These are phyloP conservation scores for Sphaeramia orbicularis DNA, from an alignment of 2,797 vertebrate genomes.

Conservation along the genomic window DNA sequence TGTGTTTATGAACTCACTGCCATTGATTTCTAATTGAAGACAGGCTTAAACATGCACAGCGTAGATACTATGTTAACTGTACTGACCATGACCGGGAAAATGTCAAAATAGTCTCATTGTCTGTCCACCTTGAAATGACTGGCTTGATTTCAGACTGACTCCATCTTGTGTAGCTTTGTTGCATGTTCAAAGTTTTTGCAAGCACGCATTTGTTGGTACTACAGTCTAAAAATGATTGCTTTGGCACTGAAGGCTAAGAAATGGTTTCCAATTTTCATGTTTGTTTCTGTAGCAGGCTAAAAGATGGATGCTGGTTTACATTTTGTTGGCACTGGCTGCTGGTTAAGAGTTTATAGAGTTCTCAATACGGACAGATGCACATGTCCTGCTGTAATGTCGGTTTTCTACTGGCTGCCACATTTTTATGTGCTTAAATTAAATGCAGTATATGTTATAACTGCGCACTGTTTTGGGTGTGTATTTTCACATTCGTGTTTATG, in stretches of 20 bases:
- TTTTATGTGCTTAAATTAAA: constrained; percentile 9
- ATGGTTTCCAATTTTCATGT: constrained; percentile 56
- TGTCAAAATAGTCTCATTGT: constrained; percentile 38
- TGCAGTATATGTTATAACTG: background rate
- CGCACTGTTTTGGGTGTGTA: constrained; percentile 15
- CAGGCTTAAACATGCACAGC: constrained; percentile 15
- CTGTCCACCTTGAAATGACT: constrained; percentile 43
- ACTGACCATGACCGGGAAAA: constrained; percentile 41
- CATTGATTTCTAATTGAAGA: constrained; percentile 48
- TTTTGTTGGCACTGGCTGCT: constrained; percentile 48
- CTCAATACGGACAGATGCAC: constrained; percentile 50
- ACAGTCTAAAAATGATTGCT: constrained; percentile 48
- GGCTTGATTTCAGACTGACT: constrained; percentile 49
- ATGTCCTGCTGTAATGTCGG: constrained; percentile 33
- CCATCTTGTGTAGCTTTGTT: constrained; percentile 35
- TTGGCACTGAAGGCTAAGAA: constrained; percentile 46
- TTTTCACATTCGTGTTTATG: constrained; percentile 32
- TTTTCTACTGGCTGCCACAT: constrained; percentile 32
- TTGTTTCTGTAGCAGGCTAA: constrained; percentile 64
- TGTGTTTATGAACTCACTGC: constrained; percentile 57
- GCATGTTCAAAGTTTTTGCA: constrained; percentile 45
- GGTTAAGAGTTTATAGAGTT: constrained; percentile 54
- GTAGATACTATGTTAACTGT: constrained; percentile 29
- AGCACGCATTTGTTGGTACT: constrained; percentile 52
- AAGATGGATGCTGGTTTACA: constrained; percentile 64